phyloP scores from a whole-genome alignment of 1,140 invertebrate species.

The Lethocerus indicus region DNA sequence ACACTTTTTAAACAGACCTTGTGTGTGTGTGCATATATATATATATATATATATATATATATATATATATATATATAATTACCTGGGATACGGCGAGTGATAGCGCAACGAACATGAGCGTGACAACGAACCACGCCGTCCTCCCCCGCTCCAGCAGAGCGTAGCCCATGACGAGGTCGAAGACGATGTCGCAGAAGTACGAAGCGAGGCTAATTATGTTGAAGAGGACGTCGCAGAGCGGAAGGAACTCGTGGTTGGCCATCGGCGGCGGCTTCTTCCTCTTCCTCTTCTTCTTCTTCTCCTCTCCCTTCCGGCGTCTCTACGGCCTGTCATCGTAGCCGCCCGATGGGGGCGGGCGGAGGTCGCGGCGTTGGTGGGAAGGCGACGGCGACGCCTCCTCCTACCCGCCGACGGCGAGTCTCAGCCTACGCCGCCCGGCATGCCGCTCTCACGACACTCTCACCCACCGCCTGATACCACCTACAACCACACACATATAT shows the following conservation, averaged over 20 bases:
- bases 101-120: slow-evolving; percentile 42
- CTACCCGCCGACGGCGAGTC: no score
- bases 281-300: not conserved
- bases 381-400: no score
- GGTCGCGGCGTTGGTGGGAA: not conserved
- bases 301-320: not conserved
- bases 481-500: no score
- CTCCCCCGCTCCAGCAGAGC: slow-evolving; percentile 49
- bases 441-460: no score
- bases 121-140: slow-evolving; percentile 37
- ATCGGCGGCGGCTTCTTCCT: slow-evolving; percentile 2
- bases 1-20: not conserved
- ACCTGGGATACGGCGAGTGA: slow-evolving; percentile 52
- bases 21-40: not conserved
- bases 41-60: not conserved
- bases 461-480: no score
- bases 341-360: not conserved
- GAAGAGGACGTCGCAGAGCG: slow-evolving; percentile 75
- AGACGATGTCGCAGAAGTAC: slow-evolving; percentile 82
- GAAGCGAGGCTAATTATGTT: slow-evolving; percentile 80
- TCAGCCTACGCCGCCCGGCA: not conserved
- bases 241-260: slow-evolving; percentile 43
- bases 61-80: slow-evolving; percentile 20
- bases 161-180: slow-evolving; percentile 70
- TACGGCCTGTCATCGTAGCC: not conserved